A percentile compares a stretch with the other conserved stretches of the same genome.
Evolutionary conservation across 2,888 invertebrate species (phyloP).

Genomic region (Geotrupes spiniger): DNA sequence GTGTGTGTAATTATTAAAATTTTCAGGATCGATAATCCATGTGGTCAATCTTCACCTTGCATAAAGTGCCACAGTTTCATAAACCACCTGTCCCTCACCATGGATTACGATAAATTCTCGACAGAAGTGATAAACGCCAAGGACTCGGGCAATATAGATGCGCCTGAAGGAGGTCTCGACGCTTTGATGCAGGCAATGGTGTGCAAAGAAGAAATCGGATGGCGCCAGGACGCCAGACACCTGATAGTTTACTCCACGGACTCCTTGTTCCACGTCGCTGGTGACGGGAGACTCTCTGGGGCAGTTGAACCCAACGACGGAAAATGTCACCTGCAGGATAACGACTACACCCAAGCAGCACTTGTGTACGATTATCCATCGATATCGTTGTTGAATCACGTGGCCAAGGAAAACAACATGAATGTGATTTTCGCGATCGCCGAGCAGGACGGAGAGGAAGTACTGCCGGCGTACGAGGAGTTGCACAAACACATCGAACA

Average conservation of each 20-base stretch:
- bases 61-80: conserved; percentile 69
- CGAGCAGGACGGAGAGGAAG: conserved; percentile 18
- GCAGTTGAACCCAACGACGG: conserved; percentile 71
- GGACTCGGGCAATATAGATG: conserved; percentile 54
- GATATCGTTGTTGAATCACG: conserved; percentile 62
- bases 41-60: conserved; percentile 33
- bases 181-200: conserved; percentile 83
- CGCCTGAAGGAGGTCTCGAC: conserved; percentile 78
- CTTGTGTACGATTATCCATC: conserved; percentile 75
- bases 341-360: conserved; percentile 57
- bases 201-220: conserved; percentile 68
- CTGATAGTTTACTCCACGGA: conserved; percentile 78
- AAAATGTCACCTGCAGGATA: conserved; percentile 59
- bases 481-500: conserved; percentile 63
- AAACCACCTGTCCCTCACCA: conserved; percentile 66
- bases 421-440: conserved; percentile 79
- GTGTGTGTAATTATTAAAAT: too few species aligned
- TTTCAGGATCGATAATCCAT: conserved; percentile 6
- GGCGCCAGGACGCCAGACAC: conserved; percentile 71
- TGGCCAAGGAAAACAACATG: conserved; percentile 65
- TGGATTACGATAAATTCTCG: conserved; percentile 53
- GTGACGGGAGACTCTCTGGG: conserved; percentile 72
- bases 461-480: conserved; percentile 49
- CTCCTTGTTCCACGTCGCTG: conserved; percentile 72
- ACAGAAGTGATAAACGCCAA: conserved; percentile 45